Conservation (phyloP, 2,797 vertebrate genomes). For the Smutsia gigantea region DNA sequence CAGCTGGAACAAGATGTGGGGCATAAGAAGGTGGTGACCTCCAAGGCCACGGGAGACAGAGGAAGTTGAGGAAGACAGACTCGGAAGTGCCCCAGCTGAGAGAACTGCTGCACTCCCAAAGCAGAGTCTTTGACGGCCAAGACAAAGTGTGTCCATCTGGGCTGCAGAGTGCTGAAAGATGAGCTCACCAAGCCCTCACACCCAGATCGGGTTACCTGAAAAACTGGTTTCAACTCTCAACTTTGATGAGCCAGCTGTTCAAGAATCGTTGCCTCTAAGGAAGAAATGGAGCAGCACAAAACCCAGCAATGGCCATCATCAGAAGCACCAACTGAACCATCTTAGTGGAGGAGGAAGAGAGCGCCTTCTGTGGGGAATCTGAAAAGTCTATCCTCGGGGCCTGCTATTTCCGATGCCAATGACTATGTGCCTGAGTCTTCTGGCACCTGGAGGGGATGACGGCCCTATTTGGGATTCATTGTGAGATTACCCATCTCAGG, state of each 20-base stretch:
- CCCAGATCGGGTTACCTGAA: not conserved
- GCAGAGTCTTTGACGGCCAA: too few species aligned
- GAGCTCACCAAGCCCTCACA: not conserved
- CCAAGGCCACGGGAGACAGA: not conserved
- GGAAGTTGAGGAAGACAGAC: not conserved
- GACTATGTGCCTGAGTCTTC: not conserved
- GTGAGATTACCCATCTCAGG: not conserved
- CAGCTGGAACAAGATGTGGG: not conserved
- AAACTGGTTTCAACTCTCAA: not conserved
- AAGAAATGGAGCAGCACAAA: not conserved
- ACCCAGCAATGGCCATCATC: not conserved
- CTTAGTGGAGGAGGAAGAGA: not conserved
- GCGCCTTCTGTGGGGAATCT: too few species aligned
- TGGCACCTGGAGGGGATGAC: not conserved
- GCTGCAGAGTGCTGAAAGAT: not conserved
- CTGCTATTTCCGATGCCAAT: not conserved
- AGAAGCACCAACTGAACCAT: not conserved
- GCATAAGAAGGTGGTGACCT: not conserved
- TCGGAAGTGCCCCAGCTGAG: not conserved
- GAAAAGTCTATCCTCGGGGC: too few species aligned
- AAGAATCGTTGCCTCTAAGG: not conserved
- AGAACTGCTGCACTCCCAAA: not conserved
- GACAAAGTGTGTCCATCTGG: not conserved
- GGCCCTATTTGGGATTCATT: not conserved
- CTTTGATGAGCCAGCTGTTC: not conserved